Percentiles rank a stretch among this genome's conserved stretches.
phyloP scores from a whole-genome alignment of 2,797 vertebrate genomes.

The Helicolenus hilgendorfi region DNA sequence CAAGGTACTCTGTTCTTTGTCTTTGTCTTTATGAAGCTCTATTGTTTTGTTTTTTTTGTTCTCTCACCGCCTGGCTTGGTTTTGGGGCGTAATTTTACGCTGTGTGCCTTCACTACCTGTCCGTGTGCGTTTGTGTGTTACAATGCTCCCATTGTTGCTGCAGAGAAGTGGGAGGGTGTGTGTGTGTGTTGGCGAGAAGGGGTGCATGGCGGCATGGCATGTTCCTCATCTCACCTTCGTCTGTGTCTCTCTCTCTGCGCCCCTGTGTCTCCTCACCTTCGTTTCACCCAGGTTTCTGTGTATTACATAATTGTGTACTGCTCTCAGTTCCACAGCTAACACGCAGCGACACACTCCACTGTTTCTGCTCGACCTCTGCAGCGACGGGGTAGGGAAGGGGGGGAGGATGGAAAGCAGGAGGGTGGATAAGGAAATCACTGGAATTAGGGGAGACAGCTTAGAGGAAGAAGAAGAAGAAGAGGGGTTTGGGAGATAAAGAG shows the following conservation, averaged over 20 bases:
- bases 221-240: slow-evolving; percentile 60
- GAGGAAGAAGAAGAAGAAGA: not conserved
- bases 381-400: not conserved
- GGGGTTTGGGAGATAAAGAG: not conserved
- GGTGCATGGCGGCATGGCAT: slow-evolving; percentile 63
- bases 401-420: not conserved
- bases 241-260: slow-evolving; percentile 4
- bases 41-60: slow-evolving; percentile 25
- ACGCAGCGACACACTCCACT: slow-evolving; percentile 66
- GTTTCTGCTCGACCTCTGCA: slow-evolving; percentile 58
- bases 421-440: slow-evolving; percentile 21
- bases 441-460: slow-evolving; percentile 50
- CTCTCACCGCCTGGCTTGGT: slow-evolving; percentile 46
- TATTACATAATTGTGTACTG: slow-evolving; percentile 76
- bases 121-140: slow-evolving; percentile 75
- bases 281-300: slow-evolving; percentile 66
- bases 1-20: slow-evolving; percentile 93
- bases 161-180: slow-evolving; percentile 36
- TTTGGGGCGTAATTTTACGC: slow-evolving; percentile 56
- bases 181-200: slow-evolving; percentile 1
- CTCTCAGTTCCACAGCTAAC: slow-evolving; percentile 69
- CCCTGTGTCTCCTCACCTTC: slow-evolving; percentile 60
- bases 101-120: slow-evolving; percentile 67
- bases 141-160: slow-evolving; percentile 55
- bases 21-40: slow-evolving; percentile 30